Conservation (phyloP, 2,113 vertebrate genomes). For the Melospiza georgiana region DNA sequence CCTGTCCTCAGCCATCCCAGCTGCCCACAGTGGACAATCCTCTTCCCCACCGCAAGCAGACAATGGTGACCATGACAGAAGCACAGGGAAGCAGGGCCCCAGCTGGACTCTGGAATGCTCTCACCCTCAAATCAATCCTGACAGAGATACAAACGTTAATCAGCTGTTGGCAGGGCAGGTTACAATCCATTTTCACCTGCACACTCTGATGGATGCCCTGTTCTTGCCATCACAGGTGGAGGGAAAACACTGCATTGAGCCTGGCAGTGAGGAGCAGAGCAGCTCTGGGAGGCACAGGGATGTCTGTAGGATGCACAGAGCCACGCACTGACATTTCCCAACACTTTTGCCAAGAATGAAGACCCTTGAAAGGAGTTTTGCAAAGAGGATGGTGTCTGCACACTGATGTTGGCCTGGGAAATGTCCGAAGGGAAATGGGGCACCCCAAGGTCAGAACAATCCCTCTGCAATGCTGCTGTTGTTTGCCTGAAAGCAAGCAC, state of each 20-base stretch:
- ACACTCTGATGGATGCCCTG: conserved; percentile 63
- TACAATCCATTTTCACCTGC: conserved; percentile 78
- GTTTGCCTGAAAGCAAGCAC: neutral
- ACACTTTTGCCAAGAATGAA: neutral
- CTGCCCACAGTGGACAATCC: neutral
- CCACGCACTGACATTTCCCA: neutral
- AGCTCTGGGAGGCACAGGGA: neutral
- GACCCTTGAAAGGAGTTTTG: neutral
- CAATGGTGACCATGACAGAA: neutral
- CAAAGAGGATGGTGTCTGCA: neutral
- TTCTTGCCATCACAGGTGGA: conserved; percentile 31
- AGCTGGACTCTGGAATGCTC: conserved; percentile 56
- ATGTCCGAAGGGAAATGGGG: neutral
- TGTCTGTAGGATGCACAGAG: neutral
- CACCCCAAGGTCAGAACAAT: neutral
- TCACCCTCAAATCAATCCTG: conserved; percentile 65
- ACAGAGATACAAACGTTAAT: conserved; percentile 66
- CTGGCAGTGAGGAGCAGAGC: neutral
- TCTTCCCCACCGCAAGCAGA: neutral
- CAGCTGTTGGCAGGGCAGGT: conserved; percentile 49
- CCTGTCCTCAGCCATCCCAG: neutral
- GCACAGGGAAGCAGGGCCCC: neutral
- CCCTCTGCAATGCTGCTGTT: neutral
- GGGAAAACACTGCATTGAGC: neutral
- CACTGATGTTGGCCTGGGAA: neutral